These are phyloP conservation scores for Callaeas wilsoni DNA, from an alignment of 2,113 vertebrate genomes.

Conservation along the genomic window DNA sequence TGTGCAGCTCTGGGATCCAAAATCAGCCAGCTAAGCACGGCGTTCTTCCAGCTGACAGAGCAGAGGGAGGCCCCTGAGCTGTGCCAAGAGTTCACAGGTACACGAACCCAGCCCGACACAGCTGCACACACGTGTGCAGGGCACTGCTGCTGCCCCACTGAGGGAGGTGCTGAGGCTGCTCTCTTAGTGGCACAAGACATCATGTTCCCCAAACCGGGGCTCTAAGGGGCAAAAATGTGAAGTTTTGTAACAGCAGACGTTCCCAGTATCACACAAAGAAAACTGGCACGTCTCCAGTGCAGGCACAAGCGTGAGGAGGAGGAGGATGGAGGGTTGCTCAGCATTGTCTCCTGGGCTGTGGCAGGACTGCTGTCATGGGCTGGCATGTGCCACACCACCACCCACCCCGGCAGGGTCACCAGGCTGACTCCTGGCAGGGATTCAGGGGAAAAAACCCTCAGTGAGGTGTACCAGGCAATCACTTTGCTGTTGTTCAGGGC, in stretches of 20 bases:
- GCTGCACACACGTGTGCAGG: background rate
- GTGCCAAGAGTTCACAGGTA: background rate
- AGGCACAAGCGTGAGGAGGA: accelerated
- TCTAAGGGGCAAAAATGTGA: background rate
- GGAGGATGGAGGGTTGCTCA: background rate
- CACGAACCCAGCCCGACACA: accelerated
- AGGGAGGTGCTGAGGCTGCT: background rate
- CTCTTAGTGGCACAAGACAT: accelerated
- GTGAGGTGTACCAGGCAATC: background rate
- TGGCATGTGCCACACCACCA: background rate
- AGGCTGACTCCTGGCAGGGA: background rate
- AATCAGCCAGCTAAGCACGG: background rate
- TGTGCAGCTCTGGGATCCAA: background rate
- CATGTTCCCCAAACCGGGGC: too few species aligned
- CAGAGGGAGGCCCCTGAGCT: background rate
- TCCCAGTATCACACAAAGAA: background rate
- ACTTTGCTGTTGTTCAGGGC: accelerated
- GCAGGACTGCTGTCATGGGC: accelerated
- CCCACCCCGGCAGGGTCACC: accelerated
- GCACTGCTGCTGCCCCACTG: background rate
- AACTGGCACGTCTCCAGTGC: accelerated
- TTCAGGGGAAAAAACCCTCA: background rate
- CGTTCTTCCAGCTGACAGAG: background rate
- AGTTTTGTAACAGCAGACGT: background rate
- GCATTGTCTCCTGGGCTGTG: accelerated